Base-by-base conservation (phyloP, 2,113 vertebrate species). In the Erythrocebus patas region DNA sequence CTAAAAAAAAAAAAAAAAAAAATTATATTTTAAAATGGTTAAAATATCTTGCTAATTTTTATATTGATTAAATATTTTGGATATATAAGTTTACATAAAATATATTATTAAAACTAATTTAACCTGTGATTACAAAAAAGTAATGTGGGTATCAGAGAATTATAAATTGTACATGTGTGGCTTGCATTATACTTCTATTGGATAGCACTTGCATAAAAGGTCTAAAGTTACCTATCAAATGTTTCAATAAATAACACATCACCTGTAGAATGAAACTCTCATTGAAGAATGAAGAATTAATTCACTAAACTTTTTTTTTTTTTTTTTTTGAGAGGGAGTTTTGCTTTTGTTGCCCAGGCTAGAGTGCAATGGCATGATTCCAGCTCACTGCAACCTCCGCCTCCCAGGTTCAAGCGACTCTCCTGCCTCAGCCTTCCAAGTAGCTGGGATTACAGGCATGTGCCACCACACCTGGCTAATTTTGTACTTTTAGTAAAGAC, bases 81-180 rank as follows among this genome's bases (percentile, higher is more conserved):
- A 72, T 22, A 92, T 20, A 70, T 0, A 27, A 2, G 8, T 75
- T 97, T 93, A 89, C 57, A 85, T 80, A 79, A 72, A 55, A 80
- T 50, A 85, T 35, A 88, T 43, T 90, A 94, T 61, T 73, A 50
- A 80, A 91, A 81, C 80, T 93, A 91, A 86, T 82, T 95, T 95
- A 32, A 91, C 17, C 30, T 70, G 7, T 95, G 48, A 95, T 35
- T 96, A 80, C 45, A 73, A 73, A 76, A 95, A 70, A 16, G 8
- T 57, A 52, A 35, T 8, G n/a, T 61, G 55, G 25, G 30, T 43
- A 79, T 18, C 43, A 88, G 27, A 75, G 89, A 66, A 61, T 9
- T 57, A 45, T 30, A 35, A n/a, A 45, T 80, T 68, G 30, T 11
- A 35, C 18, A 45, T 4, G 40, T 14, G 68, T 79, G 40, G 86